A percentile compares a stretch with the other conserved stretches of the same genome.
Conservation (phyloP, 2,888 invertebrate genomes). For the Latrodectus hesperus region DNA sequence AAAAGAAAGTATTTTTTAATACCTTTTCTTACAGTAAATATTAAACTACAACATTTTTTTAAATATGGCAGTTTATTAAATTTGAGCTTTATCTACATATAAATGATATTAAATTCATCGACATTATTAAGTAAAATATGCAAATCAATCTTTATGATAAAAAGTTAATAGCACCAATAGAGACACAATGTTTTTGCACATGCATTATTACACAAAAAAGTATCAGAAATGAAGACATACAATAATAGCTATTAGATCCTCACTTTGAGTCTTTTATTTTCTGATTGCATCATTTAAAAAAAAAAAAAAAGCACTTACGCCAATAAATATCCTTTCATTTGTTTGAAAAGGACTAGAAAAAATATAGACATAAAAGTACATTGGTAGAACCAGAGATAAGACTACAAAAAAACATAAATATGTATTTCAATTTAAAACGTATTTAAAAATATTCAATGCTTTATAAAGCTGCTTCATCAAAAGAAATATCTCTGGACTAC, state of each 20-base stretch:
- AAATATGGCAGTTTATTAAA: constrained; percentile 1
- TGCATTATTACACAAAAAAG: background rate
- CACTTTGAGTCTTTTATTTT: background rate
- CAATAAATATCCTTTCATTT: background rate
- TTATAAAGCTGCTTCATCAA: too few species aligned
- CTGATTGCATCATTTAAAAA: background rate
- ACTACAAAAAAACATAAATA: background rate
- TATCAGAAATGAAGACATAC: background rate
- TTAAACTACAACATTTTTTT: background rate
- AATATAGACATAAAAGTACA: constrained; percentile 31
- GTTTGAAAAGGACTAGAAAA: constrained; percentile 24
- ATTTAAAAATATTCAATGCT: too few species aligned
- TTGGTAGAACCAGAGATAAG: constrained; percentile 32
- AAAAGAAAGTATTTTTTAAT: background rate
- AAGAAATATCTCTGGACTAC: background rate
- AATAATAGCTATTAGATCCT: background rate
- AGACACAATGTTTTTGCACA: background rate
- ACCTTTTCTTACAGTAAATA: background rate
- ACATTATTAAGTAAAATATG: background rate
- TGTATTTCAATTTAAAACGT: too few species aligned
- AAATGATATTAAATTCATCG: background rate
- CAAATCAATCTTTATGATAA: background rate
- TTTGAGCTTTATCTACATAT: background rate
- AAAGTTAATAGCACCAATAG: background rate
- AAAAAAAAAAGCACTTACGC: background rate